Evolutionary conservation across 2,888 invertebrate genomes (phyloP).

Genomic region (Pelosia muscerda): DNA sequence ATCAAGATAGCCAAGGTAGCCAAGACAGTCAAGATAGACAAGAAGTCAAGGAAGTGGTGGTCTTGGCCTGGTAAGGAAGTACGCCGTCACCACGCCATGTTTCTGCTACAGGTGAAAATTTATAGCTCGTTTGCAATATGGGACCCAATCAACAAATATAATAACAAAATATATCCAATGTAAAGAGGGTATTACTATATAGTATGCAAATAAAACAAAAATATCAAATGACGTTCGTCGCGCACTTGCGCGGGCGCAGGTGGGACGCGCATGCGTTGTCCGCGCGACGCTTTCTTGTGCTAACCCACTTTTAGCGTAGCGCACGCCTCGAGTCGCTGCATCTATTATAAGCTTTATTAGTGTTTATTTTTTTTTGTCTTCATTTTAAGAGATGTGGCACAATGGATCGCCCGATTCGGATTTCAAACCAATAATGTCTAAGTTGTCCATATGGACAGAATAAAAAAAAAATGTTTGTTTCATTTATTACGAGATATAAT

Average conservation of each 20-base stretch:
- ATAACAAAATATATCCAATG: neutral
- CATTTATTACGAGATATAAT: no score
- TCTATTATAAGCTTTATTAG: conserved; percentile 20
- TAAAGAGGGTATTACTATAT: neutral
- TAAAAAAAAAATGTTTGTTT: no score
- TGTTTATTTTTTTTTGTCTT: neutral
- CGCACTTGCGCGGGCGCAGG: conserved; percentile 50
- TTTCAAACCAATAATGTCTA: neutral
- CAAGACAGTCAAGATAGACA: no score
- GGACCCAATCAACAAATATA: neutral
- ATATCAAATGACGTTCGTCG: neutral
- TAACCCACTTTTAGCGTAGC: conserved; percentile 76
- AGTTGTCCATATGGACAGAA: no score
- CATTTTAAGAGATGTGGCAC: neutral
- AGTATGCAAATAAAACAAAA: conserved; percentile 8
- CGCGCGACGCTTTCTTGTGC: conserved; percentile 76
- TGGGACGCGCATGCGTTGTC: conserved; percentile 54
- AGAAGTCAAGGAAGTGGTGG: no score
- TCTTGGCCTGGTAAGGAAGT: no score
- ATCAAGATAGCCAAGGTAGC: no score
- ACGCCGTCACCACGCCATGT: no score
- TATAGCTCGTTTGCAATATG: no score
- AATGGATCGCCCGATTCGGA: neutral
- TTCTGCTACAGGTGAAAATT: no score
- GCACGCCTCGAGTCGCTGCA: conserved; percentile 53